A percentile compares a stretch with the other conserved stretches of the same genome.
phyloP scores from a whole-genome alignment of 1,140 invertebrate genomes.

The Zaprionus lachaisei region DNA sequence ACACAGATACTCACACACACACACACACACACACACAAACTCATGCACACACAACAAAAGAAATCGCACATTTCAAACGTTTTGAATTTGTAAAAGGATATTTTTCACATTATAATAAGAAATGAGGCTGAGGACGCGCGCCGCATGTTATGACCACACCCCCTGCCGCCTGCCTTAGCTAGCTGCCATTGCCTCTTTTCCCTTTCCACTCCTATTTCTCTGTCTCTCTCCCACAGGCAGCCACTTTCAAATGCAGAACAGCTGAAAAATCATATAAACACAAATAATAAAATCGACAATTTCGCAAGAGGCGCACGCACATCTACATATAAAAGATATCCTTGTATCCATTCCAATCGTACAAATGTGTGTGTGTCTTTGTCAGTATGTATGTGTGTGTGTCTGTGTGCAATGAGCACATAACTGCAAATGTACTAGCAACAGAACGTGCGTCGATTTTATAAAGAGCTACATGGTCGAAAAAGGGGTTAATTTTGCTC shows the following conservation, averaged over 20 bases:
- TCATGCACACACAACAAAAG: slow-evolving; percentile 64
- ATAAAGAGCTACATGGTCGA: slow-evolving; percentile 58
- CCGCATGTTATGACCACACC: slow-evolving; percentile 56
- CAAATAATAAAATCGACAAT: slow-evolving; percentile 84
- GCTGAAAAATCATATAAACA: slow-evolving; percentile 84
- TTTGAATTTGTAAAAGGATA: slow-evolving; percentile 82
- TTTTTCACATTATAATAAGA: slow-evolving; percentile 83
- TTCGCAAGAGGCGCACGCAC: slow-evolving; percentile 77
- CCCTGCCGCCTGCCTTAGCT: not conserved
- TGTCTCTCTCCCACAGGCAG: slow-evolving; percentile 2
- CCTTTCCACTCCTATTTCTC: not conserved
- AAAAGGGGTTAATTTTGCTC: slow-evolving; percentile 62
- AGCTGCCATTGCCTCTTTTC: not conserved
- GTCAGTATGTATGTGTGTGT: slow-evolving; percentile 30
- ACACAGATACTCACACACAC: slow-evolving; percentile 25
- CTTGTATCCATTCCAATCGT: slow-evolving; percentile 22
- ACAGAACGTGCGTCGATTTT: slow-evolving; percentile 77
- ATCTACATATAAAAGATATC: slow-evolving; percentile 46
- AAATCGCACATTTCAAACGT: slow-evolving; percentile 76
- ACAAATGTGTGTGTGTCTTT: slow-evolving; percentile 14
- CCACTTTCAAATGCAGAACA: slow-evolving; percentile 83
- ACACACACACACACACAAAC: slow-evolving; percentile 33
- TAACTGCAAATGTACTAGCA: slow-evolving; percentile 82
- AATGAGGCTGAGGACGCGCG: slow-evolving; percentile 77
- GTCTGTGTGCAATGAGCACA: slow-evolving; percentile 65